phyloP scores from a whole-genome alignment of 1,140 invertebrate species.

The Oedothorax gibbosus region DNA sequence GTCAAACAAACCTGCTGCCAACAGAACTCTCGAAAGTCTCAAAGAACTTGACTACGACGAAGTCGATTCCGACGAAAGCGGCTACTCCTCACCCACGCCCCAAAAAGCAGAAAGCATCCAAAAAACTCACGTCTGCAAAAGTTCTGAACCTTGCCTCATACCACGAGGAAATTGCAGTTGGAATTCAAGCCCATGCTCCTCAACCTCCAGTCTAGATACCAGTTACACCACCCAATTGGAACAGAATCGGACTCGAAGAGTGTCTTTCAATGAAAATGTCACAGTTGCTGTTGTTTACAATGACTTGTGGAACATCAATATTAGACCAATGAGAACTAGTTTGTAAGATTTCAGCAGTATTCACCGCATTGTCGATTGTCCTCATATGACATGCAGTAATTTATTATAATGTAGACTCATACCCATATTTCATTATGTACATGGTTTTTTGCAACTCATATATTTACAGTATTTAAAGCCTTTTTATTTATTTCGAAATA shows the following conservation, averaged over 20 bases:
- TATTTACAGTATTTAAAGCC: too few species aligned
- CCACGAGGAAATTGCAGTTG: slow-evolving; percentile 10
- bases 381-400: too few species aligned
- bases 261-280: slow-evolving; percentile 49
- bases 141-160: slow-evolving; percentile 2
- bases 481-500: too few species aligned
- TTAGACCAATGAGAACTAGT: slow-evolving; percentile 19
- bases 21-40: background rate
- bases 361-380: background rate
- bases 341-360: background rate
- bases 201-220: slow-evolving; percentile 26
- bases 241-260: background rate
- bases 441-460: too few species aligned
- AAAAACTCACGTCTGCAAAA: background rate
- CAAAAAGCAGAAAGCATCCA: background rate
- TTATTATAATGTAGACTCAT: too few species aligned
- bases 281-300: slow-evolving; percentile 36
- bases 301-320: slow-evolving; percentile 17
- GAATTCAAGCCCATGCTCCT: slow-evolving; percentile 21
- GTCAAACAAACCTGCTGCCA: background rate
- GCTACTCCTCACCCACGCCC: background rate
- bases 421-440: too few species aligned
- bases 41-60: background rate
- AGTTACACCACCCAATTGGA: slow-evolving; percentile 9
- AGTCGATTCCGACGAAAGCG: background rate